Evolutionary conservation across 2,888 invertebrate genomes (phyloP).

Genomic region (Harpalus rufipes): DNA sequence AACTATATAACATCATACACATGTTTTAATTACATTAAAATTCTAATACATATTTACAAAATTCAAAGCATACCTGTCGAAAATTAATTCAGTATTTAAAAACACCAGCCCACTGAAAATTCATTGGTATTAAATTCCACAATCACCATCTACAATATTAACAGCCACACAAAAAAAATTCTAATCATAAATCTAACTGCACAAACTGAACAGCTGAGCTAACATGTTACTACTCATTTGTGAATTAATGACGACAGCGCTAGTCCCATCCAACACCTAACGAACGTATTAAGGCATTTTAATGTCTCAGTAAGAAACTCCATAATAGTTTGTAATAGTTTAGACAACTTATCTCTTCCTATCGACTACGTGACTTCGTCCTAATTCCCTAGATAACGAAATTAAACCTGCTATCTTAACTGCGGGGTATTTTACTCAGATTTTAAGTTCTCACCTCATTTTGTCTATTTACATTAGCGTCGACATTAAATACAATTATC

Average conservation of each 20-base stretch:
- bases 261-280: not conserved
- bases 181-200: not conserved
- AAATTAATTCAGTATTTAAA: too few relatives aligned
- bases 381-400: slow-evolving; percentile 54
- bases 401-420: slow-evolving; percentile 50
- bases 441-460: slow-evolving; percentile 10
- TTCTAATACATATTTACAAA: too few relatives aligned
- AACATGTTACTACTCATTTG: not conserved
- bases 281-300: slow-evolving; percentile 40
- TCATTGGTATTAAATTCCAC: too few relatives aligned
- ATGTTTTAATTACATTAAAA: too few relatives aligned
- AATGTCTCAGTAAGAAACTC: slow-evolving; percentile 45
- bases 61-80: too few relatives aligned
- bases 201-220: not conserved
- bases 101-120: too few relatives aligned
- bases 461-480: not conserved
- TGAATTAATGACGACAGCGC: not conserved
- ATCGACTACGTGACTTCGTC: slow-evolving; percentile 56
- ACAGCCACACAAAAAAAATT: too few relatives aligned
- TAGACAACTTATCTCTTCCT: slow-evolving; percentile 48
- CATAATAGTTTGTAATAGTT: slow-evolving; percentile 57
- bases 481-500: too few relatives aligned
- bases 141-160: too few relatives aligned
- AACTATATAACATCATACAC: too few relatives aligned
- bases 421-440: slow-evolving; percentile 36